Evolutionary conservation across 2,797 vertebrate species (phyloP).

Genomic region (Tachyglossus aculeatus): DNA sequence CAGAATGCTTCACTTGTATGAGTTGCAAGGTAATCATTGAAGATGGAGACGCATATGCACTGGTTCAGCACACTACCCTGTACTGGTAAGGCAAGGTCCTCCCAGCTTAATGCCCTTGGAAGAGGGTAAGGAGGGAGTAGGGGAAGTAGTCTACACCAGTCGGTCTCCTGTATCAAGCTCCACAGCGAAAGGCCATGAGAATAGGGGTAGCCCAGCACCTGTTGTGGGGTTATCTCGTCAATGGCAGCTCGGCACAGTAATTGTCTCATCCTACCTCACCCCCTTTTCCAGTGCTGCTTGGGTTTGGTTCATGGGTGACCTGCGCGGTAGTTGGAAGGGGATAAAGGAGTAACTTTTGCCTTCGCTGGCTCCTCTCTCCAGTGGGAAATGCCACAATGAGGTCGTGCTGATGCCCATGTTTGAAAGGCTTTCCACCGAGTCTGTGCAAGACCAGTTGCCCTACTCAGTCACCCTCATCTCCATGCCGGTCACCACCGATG

Average conservation of each 20-base stretch:
- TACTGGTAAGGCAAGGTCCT: conserved; percentile 86
- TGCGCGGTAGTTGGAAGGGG: not conserved
- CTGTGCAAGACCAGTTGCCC: conserved; percentile 86
- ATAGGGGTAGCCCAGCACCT: too few species aligned
- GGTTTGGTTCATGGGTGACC: not conserved
- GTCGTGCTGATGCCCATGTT: conserved; percentile 91
- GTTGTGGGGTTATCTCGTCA: too few species aligned
- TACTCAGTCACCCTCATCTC: conserved; percentile 94
- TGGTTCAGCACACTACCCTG: conserved; percentile 90
- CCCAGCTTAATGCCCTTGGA: accelerated
- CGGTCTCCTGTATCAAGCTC: too few species aligned
- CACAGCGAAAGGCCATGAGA: not conserved
- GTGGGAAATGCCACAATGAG: conserved; percentile 95
- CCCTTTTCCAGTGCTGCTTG: not conserved
- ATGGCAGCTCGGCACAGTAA: too few species aligned
- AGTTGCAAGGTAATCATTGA: conserved; percentile 96
- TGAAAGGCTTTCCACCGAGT: conserved; percentile 89
- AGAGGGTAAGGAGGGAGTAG: not conserved
- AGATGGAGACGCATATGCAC: conserved; percentile 90
- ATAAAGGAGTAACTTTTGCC: not conserved
- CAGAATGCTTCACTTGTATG: conserved; percentile 96
- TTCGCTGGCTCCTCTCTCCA: conserved; percentile 59
- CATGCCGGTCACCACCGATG: conserved; percentile 90
- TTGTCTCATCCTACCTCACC: too few species aligned
- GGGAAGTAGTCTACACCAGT: too few species aligned